Conservation (phyloP, 2,113 vertebrate genomes). For the Peucedramus taeniatus region DNA sequence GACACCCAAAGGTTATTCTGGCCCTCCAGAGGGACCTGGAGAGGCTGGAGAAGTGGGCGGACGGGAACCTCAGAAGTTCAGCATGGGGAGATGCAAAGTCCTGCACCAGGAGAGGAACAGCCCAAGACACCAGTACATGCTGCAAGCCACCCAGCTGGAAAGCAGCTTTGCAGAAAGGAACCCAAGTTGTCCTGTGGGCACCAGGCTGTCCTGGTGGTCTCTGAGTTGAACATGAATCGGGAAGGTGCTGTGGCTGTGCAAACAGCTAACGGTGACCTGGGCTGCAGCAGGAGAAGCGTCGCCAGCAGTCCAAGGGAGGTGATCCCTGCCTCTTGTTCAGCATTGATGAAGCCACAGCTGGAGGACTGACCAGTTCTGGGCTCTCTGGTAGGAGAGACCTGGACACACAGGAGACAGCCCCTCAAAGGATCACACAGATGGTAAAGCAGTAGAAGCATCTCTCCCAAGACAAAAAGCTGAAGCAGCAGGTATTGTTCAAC, state of each 20-base stretch:
- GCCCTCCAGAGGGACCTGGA: background rate
- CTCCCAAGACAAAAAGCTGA: too few relatives aligned
- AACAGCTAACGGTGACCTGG: too few relatives aligned
- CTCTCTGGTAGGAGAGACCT: too few relatives aligned
- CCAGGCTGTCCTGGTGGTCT: background rate
- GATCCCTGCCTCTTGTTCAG: background rate
- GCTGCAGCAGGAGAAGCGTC: background rate
- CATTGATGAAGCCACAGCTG: background rate
- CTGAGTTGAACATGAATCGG: accelerated
- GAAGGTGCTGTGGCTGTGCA: background rate
- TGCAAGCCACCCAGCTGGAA: background rate
- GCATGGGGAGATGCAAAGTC: background rate
- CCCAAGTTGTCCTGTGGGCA: too few relatives aligned
- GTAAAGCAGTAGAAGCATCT: too few relatives aligned
- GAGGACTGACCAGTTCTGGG: background rate
- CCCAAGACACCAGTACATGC: background rate
- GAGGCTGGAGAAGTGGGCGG: background rate
- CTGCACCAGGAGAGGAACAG: background rate
- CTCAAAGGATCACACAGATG: too few relatives aligned
- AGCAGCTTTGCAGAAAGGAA: background rate
- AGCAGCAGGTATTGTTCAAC: too few relatives aligned
- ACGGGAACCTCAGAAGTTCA: background rate
- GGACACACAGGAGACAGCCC: too few relatives aligned
- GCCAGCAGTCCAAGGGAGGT: background rate
- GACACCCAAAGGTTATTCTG: background rate